A percentile compares a stretch with the other conserved stretches of the same genome.
Conservation (phyloP, 2,888 invertebrate species). For the Zootermopsis nevadensis region DNA sequence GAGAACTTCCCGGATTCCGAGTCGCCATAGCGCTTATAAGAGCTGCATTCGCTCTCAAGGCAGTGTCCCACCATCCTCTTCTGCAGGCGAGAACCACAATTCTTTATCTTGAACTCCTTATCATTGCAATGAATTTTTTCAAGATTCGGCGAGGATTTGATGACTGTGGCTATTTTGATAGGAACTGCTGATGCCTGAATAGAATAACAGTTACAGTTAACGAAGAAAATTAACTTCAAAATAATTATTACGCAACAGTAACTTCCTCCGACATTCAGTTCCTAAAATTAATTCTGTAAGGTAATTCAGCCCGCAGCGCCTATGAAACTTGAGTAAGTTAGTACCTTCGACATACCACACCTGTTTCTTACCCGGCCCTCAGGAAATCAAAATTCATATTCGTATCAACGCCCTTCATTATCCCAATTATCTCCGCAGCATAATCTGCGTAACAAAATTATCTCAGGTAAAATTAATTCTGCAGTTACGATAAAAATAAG, state of each 20-base stretch:
- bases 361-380: too few relatives aligned
- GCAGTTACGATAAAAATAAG: too few relatives aligned
- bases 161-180: not conserved
- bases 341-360: not conserved
- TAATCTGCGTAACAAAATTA: too few relatives aligned
- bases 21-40: not conserved
- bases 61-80: not conserved
- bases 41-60: not conserved
- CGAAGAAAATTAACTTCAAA: not conserved
- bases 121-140: not conserved
- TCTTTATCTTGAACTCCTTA: not conserved
- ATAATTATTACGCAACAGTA: not conserved
- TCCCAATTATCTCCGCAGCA: too few relatives aligned
- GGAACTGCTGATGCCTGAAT: not conserved
- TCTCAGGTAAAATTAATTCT: too few relatives aligned
- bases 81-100: too few relatives aligned
- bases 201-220: not conserved
- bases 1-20: not conserved
- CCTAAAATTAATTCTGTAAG: not conserved
- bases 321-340: not conserved
- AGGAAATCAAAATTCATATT: too few relatives aligned
- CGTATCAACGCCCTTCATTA: too few relatives aligned
- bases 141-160: slow-evolving; percentile 1
- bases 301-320: not conserved
- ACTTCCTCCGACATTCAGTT: not conserved